Percentiles rank a stretch among this genome's conserved stretches.
phyloP scores from a whole-genome alignment of 2,888 invertebrate species.

The Ectemnius cavifrons region DNA sequence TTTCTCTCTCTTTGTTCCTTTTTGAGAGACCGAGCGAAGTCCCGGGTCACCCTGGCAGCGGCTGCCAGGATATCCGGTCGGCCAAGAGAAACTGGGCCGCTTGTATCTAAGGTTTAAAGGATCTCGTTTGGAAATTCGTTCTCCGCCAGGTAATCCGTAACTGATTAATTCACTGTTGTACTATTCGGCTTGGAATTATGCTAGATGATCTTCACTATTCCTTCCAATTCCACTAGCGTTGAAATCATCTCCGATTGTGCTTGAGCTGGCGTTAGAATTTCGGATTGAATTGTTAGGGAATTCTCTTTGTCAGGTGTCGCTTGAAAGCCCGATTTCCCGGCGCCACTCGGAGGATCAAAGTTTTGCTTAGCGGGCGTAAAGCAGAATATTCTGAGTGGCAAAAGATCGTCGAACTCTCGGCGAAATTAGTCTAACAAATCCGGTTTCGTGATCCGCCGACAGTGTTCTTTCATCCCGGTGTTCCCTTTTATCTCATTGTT shows the following conservation, averaged over 20 bases:
- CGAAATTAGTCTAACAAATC: conserved; percentile 1
- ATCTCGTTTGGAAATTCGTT: conserved; percentile 33
- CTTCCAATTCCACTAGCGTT: not conserved
- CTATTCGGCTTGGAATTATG: conserved; percentile 16
- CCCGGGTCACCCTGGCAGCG: conserved; percentile 12
- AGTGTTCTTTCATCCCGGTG: not conserved
- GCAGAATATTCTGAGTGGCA: no score
- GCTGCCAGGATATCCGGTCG: conserved; percentile 23
- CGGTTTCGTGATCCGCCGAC: not conserved
- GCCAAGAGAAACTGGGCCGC: conserved; percentile 28
- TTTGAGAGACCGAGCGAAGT: conserved; percentile 2
- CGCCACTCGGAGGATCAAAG: no score
- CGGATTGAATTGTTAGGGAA: no score
- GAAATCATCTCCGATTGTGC: conserved; percentile 9
- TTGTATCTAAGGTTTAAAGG: conserved; percentile 21
- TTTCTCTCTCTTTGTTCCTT: not conserved
- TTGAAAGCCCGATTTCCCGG: no score
- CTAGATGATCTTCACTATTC: not conserved
- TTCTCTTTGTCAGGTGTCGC: no score
- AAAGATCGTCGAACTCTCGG: not conserved
- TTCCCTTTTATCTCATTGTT: not conserved
- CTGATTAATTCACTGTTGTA: conserved; percentile 17
- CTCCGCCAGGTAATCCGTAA: conserved; percentile 27
- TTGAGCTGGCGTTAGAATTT: not conserved
- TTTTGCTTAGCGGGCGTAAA: no score